Evolutionary conservation across 2,888 invertebrate genomes (phyloP).

Genomic region (Sacculina carcini): DNA sequence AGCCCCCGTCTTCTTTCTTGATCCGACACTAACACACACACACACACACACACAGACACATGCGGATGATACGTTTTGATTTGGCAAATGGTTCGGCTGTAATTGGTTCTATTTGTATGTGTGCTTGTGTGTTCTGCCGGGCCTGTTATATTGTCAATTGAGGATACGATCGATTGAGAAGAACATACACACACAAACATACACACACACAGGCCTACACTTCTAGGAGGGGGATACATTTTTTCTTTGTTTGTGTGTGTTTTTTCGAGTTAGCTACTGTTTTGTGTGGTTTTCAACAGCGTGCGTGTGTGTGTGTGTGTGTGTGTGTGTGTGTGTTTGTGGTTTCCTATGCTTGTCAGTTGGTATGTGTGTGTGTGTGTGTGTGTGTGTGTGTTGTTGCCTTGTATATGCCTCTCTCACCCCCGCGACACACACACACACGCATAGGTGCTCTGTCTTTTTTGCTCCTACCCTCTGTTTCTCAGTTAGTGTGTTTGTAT

Average conservation of each 20-base stretch:
- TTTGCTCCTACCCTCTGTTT: too few species aligned
- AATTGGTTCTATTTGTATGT: too few species aligned
- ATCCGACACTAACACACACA: background rate
- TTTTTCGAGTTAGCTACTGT: background rate
- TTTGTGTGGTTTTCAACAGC: background rate
- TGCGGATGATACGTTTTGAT: background rate
- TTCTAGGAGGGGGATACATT: too few species aligned
- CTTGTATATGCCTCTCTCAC: too few species aligned
- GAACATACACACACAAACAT: background rate
- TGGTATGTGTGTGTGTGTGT: slow-evolving; percentile 2
- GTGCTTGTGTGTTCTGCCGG: too few species aligned
- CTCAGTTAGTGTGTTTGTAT: background rate
- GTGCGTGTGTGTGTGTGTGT: background rate
- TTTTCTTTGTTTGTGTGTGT: background rate
- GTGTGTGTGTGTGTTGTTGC: background rate
- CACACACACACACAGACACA: background rate
- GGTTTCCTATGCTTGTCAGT: slow-evolving; percentile 2
- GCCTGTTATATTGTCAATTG: too few species aligned
- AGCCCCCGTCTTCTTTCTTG: background rate
- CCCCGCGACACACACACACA: too few species aligned
- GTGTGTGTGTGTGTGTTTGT: background rate
- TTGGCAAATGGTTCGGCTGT: too few species aligned
- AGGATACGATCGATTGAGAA: background rate
- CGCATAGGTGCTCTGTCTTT: too few species aligned
- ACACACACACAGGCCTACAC: background rate